Percentiles rank a stretch among this genome's conserved stretches.
These are phyloP conservation scores for Diceros bicornis DNA, from an alignment of 2,797 vertebrate genomes.

Conservation along the genomic window DNA sequence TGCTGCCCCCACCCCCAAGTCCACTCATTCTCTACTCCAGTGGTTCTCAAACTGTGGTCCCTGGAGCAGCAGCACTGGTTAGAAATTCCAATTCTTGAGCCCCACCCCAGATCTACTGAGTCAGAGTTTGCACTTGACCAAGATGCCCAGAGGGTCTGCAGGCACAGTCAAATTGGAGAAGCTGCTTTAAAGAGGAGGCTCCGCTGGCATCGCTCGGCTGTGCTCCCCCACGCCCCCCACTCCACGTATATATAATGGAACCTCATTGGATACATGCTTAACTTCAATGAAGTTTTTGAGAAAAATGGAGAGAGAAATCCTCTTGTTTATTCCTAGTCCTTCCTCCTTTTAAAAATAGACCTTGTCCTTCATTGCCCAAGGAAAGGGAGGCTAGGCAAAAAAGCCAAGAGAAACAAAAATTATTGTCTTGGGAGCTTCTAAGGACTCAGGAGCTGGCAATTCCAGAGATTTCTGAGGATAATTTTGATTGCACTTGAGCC, in stretches of 20 bases:
- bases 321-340: conserved; percentile 25
- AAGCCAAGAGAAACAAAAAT: conserved; percentile 64
- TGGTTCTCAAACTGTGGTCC: neutral
- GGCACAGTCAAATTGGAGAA: neutral
- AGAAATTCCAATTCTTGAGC: neutral
- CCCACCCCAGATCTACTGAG: neutral
- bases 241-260: neutral
- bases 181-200: neutral
- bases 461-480: conserved; percentile 8
- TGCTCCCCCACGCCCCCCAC: fast-evolving
- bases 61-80: neutral
- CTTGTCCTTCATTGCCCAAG: neutral
- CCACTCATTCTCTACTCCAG: neutral
- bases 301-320: neutral
- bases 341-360: conserved; percentile 51
- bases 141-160: neutral
- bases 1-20: neutral
- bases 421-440: conserved; percentile 16
- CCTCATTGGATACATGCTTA: neutral
- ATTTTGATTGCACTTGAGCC: neutral
- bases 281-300: neutral
- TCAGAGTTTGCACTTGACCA: neutral
- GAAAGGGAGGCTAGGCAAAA: conserved; percentile 16
- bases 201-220: neutral
- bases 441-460: conserved; percentile 27